Percentiles rank a stretch among this genome's conserved stretches.
Conservation (phyloP, 2,113 vertebrate genomes). For the Delphinus delphis region DNA sequence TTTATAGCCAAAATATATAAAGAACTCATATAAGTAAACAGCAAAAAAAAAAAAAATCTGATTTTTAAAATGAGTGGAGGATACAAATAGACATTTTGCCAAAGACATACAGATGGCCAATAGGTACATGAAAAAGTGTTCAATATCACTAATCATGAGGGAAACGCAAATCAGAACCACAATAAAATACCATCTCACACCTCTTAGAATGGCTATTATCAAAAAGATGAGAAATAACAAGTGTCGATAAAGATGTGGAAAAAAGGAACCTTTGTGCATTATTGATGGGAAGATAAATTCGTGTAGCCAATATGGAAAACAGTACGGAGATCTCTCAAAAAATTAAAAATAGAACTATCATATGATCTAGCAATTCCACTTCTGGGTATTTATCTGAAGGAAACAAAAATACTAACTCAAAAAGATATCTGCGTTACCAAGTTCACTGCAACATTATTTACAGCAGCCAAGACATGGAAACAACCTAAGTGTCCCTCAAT, state of each 20-base stretch:
- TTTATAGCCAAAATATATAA: constrained; percentile 5
- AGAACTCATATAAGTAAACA: neutral
- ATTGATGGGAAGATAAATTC: neutral
- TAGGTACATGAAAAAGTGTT: neutral
- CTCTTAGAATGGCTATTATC: neutral
- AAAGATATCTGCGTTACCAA: neutral
- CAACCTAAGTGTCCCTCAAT: neutral
- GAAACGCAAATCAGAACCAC: neutral
- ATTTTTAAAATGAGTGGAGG: neutral
- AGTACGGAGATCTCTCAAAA: neutral
- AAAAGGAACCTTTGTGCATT: neutral
- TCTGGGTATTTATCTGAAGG: neutral
- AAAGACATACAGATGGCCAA: neutral
- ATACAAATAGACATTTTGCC: neutral
- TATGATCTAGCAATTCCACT: neutral
- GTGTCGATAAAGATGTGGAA: neutral
- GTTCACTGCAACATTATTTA: neutral
- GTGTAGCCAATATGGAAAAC: neutral
- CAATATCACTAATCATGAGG: neutral
- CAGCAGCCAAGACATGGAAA: neutral
- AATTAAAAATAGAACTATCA: neutral
- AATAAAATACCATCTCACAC: neutral
- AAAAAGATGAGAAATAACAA: neutral
- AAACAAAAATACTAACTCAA: neutral
- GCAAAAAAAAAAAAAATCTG: neutral